These are phyloP conservation scores for Aurelia sp. DNA, from an alignment of 30 jellyfish, hydroid and myxozoan genomes.

Conservation along the genomic window DNA sequence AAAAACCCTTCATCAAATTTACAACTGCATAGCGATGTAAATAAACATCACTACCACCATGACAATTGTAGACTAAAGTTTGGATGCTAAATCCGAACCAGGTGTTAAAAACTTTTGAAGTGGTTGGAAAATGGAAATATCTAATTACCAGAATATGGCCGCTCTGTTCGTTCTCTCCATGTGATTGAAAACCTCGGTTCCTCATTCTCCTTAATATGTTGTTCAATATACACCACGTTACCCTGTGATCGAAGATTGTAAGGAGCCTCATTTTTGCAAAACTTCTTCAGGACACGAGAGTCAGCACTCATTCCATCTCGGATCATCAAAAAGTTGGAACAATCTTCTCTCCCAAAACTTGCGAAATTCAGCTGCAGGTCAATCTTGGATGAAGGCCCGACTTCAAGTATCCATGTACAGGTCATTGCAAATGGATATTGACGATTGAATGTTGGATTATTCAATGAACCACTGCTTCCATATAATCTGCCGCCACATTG, in stretches of 20 bases:
- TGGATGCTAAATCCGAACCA: too few species aligned
- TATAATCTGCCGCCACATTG: slow-evolving; percentile 69
- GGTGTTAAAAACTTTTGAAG: too few species aligned
- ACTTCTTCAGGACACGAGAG: slow-evolving; percentile 39
- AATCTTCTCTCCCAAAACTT: slow-evolving; percentile 19
- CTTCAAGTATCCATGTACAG: slow-evolving; percentile 67
- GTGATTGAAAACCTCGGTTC: neutral
- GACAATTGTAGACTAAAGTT: too few species aligned
- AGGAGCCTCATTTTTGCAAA: slow-evolving; percentile 49
- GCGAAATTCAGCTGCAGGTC: slow-evolving; percentile 22
- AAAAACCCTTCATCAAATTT: too few species aligned
- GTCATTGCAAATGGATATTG: slow-evolving; percentile 37
- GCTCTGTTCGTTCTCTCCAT: slow-evolving; percentile 27
- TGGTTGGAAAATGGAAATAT: neutral
- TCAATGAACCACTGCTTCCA: slow-evolving; percentile 61
- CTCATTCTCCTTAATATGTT: slow-evolving; percentile 4
- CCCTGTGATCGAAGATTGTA: slow-evolving; percentile 20
- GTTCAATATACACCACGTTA: slow-evolving; percentile 35
- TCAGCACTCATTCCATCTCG: slow-evolving; percentile 79
- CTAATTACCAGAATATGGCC: slow-evolving; percentile 15
- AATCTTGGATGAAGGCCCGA: slow-evolving; percentile 51
- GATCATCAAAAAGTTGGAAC: slow-evolving; percentile 33
- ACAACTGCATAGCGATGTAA: too few species aligned
- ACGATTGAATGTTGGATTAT: slow-evolving; percentile 43
- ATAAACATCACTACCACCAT: too few species aligned